phyloP scores from a whole-genome alignment of 2,888 invertebrate genomes.

The Sycophila texana region DNA sequence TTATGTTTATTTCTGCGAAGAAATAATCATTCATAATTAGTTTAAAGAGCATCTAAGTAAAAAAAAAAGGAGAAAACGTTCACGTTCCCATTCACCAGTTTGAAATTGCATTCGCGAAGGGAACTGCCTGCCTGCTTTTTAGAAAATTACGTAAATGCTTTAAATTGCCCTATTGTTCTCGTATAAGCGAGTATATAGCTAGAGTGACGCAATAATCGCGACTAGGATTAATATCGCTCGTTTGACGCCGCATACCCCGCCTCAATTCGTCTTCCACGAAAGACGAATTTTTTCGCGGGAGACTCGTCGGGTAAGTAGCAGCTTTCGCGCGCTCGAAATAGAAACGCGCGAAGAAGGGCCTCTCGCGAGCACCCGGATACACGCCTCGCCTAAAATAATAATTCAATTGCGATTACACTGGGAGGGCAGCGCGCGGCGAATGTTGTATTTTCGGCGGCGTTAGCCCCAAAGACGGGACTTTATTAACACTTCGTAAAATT shows the following conservation, averaged over 20 bases:
- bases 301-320: not conserved
- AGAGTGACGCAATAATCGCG: constrained; percentile 59
- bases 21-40: too few relatives aligned
- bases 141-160: too few relatives aligned
- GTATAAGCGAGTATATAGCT: not conserved
- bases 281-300: constrained; percentile 1
- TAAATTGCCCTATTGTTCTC: too few relatives aligned
- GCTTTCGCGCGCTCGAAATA: constrained; percentile 59
- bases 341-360: constrained; percentile 46
- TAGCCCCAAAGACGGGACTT: constrained; percentile 18
- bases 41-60: too few relatives aligned
- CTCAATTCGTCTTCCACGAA: constrained; percentile 50
- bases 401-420: constrained; percentile 66
- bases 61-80: too few relatives aligned
- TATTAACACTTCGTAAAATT: not conserved
- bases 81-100: not conserved
- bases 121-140: not conserved
- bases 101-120: not conserved
- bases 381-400: constrained; percentile 68
- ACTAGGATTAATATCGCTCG: constrained; percentile 37
- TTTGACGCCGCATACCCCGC: constrained; percentile 34
- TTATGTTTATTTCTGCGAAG: too few relatives aligned
- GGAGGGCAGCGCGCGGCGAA: constrained; percentile 40
- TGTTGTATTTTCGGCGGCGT: constrained; percentile 65
- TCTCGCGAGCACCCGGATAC: constrained; percentile 56